Percentiles rank a stretch among this genome's conserved stretches.
phyloP scores from a whole-genome alignment of 2,113 vertebrate species.

The Turnix velox region DNA sequence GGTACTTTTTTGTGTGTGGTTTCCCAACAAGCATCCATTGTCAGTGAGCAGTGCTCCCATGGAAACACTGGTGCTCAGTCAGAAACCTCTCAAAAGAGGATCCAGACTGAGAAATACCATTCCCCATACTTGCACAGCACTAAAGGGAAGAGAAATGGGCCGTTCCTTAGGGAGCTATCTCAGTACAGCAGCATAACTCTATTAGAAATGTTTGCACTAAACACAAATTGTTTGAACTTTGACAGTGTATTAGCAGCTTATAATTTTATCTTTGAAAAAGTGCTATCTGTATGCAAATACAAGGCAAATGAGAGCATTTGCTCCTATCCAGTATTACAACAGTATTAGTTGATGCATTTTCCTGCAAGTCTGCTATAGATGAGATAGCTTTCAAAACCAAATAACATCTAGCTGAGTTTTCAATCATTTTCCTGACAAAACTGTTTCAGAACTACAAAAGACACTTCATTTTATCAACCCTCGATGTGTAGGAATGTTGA shows the following conservation, averaged over 20 bases:
- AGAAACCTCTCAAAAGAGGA: neutral
- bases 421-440: neutral
- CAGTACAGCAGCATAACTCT: neutral
- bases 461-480: neutral
- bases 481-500: neutral
- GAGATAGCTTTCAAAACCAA: neutral
- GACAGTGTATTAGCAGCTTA: neutral
- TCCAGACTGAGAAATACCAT: neutral
- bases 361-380: neutral
- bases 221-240: slow-evolving; percentile 24
- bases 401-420: neutral
- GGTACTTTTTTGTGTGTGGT: neutral
- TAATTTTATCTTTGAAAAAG: slow-evolving; percentile 27
- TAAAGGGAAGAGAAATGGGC: neutral
- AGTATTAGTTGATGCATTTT: neutral
- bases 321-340: neutral
- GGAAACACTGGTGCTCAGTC: neutral
- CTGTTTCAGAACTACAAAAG: neutral
- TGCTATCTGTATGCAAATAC: neutral
- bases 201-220: slow-evolving; percentile 1
- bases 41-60: neutral
- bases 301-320: neutral
- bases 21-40: neutral
- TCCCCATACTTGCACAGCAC: neutral
- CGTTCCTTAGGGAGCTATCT: neutral